Base-by-base conservation (phyloP, 2,888 invertebrate species). In the Rhodophaea formosa region DNA sequence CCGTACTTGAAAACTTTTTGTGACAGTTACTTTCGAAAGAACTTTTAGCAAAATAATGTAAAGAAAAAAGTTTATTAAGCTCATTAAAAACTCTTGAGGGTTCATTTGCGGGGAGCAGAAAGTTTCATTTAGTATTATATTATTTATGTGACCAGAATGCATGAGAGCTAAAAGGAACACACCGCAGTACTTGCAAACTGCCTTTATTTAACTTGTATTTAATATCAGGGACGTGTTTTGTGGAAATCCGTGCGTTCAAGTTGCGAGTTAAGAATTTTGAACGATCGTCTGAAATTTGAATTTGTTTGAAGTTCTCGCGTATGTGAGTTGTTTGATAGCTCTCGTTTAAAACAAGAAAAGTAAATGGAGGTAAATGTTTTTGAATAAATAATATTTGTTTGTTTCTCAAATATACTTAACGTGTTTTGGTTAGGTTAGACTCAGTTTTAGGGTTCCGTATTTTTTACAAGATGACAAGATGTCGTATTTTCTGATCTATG, bases 201-300 rank as follows among this genome's bases (percentile, higher is more conserved):
- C 85, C 84, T 84, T 84, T 82, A 84, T 85, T 81, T 83, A 80
- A 85, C 81, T 88, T 85, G 82, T 87, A 84, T 88, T 85, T 86
- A 86, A 89, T 88, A 87, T 86, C 70, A 74, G 77, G 71, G 75
- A 86, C 86, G 84, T 84, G 86, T 87, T 86, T 84, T 78, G 73
- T 65, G 59, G 67, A 80, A 87, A 74, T 86, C 84, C 66, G 66
- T 72, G 72, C 72, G 75, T 77, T 78, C 35, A 69, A 80, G 76
- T 70, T 79, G 73, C 62, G 77, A 84, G 81, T 86, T 86, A 68
- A 70, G 77, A 85, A 80, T 86, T 82, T 74, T 72, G 72, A 82
- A 80, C 74, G 75, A 82, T 78, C 74, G 69, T 79, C 74, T 75
- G 76, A 72, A 79, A 83, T 83, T 80, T 80, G 70, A 67, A 68